A percentile compares a stretch with the other conserved stretches of the same genome.
These are phyloP conservation scores for Tokudaia muenninki DNA, from an alignment of 2,797 vertebrate species.

Conservation along the genomic window DNA sequence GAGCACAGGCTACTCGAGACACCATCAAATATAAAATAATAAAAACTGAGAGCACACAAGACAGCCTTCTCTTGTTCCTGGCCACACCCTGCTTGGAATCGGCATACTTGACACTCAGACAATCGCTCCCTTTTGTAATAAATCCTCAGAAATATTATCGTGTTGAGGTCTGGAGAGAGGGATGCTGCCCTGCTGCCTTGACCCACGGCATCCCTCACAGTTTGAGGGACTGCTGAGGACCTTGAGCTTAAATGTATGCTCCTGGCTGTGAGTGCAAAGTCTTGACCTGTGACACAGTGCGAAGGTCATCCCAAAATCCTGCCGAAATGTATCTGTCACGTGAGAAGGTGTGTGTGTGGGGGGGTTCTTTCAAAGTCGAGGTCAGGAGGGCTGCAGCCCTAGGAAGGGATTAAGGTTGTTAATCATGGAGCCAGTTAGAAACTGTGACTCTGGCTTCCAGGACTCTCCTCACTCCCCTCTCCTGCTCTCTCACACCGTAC, in stretches of 20 bases:
- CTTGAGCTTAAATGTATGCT: not conserved
- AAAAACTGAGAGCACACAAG: not conserved
- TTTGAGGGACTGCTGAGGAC: rapidly evolving
- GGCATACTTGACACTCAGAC: not conserved
- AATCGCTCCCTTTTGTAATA: not conserved
- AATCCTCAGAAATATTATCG: not conserved
- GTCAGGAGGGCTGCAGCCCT: not conserved
- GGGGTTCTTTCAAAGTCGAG: not conserved
- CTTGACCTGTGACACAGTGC: not conserved
- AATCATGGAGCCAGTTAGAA: not conserved
- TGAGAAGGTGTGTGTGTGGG: too few species aligned
- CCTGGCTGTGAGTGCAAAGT: not conserved
- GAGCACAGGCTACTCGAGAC: not conserved
- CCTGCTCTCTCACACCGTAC: not conserved
- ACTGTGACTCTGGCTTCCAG: not conserved
- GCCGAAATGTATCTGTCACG: too few species aligned
- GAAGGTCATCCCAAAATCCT: not conserved
- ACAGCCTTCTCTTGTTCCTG: not conserved
- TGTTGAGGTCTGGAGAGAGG: not conserved
- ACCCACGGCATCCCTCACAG: rapidly evolving
- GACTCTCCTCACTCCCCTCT: not conserved
- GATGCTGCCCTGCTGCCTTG: not conserved
- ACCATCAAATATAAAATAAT: not conserved
- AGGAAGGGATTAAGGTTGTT: not conserved
- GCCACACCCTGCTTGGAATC: not conserved